Conservation (phyloP, 2,888 invertebrate species). For the Crematogaster levior region DNA sequence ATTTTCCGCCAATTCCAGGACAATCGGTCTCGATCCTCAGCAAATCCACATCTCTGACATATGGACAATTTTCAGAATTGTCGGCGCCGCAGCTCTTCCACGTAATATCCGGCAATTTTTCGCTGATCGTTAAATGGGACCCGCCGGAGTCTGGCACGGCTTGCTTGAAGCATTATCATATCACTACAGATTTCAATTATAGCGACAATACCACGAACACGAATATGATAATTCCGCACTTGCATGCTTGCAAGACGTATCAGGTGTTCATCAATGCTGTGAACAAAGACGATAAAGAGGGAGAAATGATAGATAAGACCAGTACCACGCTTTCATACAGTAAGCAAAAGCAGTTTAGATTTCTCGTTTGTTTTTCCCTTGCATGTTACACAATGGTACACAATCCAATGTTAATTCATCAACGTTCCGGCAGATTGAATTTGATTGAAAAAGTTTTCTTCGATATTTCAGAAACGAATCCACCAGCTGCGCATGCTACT, state of each 20-base stretch:
- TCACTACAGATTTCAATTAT: conserved; percentile 61
- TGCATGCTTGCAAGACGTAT: conserved; percentile 76
- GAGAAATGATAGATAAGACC: conserved; percentile 16
- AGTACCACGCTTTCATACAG: conserved; percentile 34
- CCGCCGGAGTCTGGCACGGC: conserved; percentile 68
- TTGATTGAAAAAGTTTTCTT: background rate
- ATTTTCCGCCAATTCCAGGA: background rate
- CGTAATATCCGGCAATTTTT: conserved; percentile 64
- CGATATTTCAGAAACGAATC: conserved; percentile 62
- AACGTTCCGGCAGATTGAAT: background rate
- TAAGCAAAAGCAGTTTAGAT: conserved; percentile 39
- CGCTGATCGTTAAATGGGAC: conserved; percentile 75
- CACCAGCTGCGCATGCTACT: conserved; percentile 56
- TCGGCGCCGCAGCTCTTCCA: conserved; percentile 56
- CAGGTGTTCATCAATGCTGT: conserved; percentile 72
- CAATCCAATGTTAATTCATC: background rate
- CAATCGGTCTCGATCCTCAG: background rate
- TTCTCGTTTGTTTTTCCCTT: background rate
- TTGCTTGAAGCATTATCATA: conserved; percentile 75
- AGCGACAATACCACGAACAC: conserved; percentile 55
- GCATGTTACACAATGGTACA: too few species aligned
- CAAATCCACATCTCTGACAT: background rate
- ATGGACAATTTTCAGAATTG: conserved; percentile 25
- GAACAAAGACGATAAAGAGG: conserved; percentile 61
- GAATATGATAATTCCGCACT: conserved; percentile 61